These are phyloP conservation scores for Pangasius sanitwongsei DNA, from an alignment of 2,797 vertebrate genomes.

Conservation along the genomic window DNA sequence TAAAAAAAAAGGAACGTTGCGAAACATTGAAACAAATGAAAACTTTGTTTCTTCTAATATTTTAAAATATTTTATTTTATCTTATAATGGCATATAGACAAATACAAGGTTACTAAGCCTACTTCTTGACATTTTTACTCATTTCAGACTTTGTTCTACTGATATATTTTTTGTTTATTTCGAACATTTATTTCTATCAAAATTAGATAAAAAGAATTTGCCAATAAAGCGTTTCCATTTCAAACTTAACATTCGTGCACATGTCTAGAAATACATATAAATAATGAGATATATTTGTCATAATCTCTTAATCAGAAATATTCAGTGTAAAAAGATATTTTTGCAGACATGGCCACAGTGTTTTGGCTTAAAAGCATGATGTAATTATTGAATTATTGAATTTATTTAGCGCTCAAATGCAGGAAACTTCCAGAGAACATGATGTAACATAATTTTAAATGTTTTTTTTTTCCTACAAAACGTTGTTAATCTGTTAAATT, in stretches of 20 bases:
- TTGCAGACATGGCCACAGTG: background rate
- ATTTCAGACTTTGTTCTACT: no score
- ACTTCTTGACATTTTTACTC: no score
- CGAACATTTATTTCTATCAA: no score
- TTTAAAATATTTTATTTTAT: background rate
- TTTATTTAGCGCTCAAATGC: background rate
- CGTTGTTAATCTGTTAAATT: background rate
- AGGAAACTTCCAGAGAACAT: background rate
- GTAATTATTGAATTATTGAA: background rate
- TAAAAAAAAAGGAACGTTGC: background rate
- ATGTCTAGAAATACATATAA: no score
- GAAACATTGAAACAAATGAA: background rate
- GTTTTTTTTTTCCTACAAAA: background rate
- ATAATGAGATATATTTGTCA: background rate
- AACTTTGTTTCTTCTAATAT: background rate
- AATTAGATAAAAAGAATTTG: no score
- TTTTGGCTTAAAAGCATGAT: background rate
- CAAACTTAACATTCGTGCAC: no score
- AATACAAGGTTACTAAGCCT: no score
- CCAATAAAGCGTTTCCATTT: no score
- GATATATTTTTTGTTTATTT: no score
- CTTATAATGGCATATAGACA: background rate
- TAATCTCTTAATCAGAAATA: background rate
- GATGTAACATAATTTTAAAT: background rate
- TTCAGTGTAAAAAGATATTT: background rate